phyloP scores from a whole-genome alignment of 2,888 invertebrate genomes.

The Erebia palarica region DNA sequence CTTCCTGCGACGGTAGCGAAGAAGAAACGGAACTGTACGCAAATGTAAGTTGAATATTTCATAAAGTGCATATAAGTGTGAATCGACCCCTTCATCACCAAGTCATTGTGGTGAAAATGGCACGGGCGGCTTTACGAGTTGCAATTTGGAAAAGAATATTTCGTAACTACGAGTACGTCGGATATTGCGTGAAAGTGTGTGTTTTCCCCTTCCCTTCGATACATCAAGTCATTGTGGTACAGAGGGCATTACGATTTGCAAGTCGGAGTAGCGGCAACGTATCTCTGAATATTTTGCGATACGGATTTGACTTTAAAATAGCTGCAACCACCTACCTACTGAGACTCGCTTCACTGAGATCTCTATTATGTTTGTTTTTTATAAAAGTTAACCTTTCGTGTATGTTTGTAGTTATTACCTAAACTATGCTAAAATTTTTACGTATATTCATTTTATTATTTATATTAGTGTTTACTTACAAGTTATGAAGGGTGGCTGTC shows the following conservation, averaged over 20 bases:
- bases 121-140: too few species aligned
- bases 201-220: conserved; percentile 5
- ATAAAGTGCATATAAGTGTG: too few species aligned
- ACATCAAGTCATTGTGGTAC: conserved; percentile 25
- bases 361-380: conserved; percentile 49
- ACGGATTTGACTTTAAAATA: conserved; percentile 77
- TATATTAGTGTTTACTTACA: too few species aligned
- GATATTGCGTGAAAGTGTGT: conserved; percentile 6
- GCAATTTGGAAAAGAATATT: too few species aligned
- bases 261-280: conserved; percentile 61
- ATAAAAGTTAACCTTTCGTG: conserved; percentile 3
- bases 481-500: too few species aligned
- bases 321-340: conserved; percentile 65
- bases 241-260: conserved; percentile 59
- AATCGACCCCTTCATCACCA: too few species aligned
- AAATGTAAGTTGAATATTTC: too few species aligned
- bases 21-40: too few species aligned
- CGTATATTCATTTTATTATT: too few species aligned
- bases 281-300: conserved; percentile 75
- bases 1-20: too few species aligned
- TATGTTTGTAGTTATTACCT: background rate
- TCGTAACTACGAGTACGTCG: background rate
- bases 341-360: conserved; percentile 45
- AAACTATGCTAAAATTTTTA: too few species aligned
- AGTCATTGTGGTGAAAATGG: too few species aligned